Base-by-base conservation (phyloP, 2,888 invertebrate genomes). In the Rhingia campestris region DNA sequence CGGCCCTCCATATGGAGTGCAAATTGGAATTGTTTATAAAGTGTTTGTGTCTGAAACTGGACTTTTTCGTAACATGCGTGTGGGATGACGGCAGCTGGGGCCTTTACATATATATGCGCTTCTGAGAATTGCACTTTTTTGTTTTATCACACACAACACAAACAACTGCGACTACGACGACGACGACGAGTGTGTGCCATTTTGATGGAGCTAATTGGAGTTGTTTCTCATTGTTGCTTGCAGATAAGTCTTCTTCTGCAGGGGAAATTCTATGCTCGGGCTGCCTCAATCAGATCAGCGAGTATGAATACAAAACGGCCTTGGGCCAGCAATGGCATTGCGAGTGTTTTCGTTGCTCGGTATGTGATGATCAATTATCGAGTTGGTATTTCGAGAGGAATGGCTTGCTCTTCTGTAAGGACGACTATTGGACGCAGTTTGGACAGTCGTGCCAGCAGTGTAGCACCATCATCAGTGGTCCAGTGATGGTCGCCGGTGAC, bases 361-460 rank as follows among this genome's bases (percentile, higher is more conserved):
- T 96, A 0, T 98, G 98, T 90, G 96, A 97, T 90, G 93, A 93
- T n/a, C 93, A 95, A 67, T 92, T 98, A 45, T 96, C 96, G 4
- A 95, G 95, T 87, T 98, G 98, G 98, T 98, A 98, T 92, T 97
- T 97, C 91, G 98, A 98, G 92, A 97, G 97, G 90, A 95, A 96
- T 88, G 97, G 97, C 0, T 90, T 97, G 84, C 92, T 98, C 54
- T 97, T 97, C 92, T 98, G 98, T 89, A 95, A 96, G 90, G 94
- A 95, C 86, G 97, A 98, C 92, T 98, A 97, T 90, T 97, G 96
- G 95, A 93, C 95, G 6, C 94, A 95, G 73, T 98, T 95, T 90
- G 97, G 97, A 0, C 97, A 97, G 91, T 94, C 95, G 69, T 98
- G 98, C 89, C 97, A 97, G 89, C 95, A 97, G 88, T 98, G 98